A percentile compares a stretch with the other conserved stretches of the same genome.
Evolutionary conservation across 2,797 vertebrate genomes (phyloP).

Genomic region (Xyrichtys novacula): DNA sequence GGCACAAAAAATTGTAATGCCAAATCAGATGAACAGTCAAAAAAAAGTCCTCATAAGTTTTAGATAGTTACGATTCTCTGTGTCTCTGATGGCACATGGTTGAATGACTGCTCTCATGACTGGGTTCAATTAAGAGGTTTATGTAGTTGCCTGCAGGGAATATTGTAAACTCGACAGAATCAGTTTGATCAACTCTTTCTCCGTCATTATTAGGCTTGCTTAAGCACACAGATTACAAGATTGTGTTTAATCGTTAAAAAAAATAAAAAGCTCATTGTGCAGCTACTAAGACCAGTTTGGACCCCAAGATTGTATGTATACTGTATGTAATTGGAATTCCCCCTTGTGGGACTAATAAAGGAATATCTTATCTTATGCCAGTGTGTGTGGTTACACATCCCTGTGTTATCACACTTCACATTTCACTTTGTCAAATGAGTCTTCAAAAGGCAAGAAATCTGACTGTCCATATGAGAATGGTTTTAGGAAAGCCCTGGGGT

Average conservation of each 20-base stretch:
- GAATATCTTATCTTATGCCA: no score
- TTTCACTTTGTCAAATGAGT: conserved; percentile 39
- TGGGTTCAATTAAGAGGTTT: conserved; percentile 14
- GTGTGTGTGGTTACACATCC: no score
- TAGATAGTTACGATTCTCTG: background rate
- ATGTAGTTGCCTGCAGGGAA: conserved; percentile 9
- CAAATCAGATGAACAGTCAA: background rate
- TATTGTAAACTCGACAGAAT: background rate
- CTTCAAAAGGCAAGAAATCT: conserved; percentile 68
- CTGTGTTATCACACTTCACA: background rate
- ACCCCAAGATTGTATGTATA: background rate
- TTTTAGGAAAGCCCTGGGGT: conserved; percentile 60
- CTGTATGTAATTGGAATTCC: conserved; percentile 20
- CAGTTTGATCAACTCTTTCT: background rate
- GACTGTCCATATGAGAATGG: conserved; percentile 64
- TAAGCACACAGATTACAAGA: background rate
- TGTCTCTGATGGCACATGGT: conserved; percentile 13
- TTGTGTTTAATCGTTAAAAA: background rate
- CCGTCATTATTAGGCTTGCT: background rate
- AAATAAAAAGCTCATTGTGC: background rate
- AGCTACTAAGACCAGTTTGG: background rate
- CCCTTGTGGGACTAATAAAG: no score
- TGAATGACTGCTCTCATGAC: conserved; percentile 18
- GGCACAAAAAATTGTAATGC: background rate
- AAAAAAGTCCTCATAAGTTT: background rate